Evolutionary conservation across 2,888 invertebrate genomes (phyloP).

Genomic region (Phania funesta): DNA sequence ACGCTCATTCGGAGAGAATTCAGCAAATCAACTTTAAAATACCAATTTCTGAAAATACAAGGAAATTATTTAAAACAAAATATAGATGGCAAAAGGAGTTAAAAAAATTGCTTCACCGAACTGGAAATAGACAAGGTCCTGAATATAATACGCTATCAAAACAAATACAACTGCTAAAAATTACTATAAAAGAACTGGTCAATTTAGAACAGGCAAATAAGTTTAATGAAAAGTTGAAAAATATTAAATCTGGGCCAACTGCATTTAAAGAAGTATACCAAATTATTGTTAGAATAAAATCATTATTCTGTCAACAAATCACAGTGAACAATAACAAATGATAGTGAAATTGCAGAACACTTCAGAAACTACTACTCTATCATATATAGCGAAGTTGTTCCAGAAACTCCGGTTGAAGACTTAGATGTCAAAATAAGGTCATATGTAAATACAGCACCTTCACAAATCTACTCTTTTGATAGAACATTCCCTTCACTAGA

Average conservation of each 20-base stretch:
- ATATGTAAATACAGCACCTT: background rate
- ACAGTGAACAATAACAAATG: background rate
- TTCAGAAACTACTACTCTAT: background rate
- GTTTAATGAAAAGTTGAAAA: background rate
- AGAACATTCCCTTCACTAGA: background rate
- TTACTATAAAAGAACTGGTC: background rate
- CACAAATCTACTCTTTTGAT: background rate
- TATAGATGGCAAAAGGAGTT: background rate
- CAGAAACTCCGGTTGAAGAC: background rate
- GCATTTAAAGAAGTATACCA: background rate
- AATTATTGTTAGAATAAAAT: background rate
- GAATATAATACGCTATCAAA: background rate
- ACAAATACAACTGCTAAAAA: background rate
- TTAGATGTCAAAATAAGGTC: background rate
- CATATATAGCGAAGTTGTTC: background rate
- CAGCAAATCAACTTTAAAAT: background rate
- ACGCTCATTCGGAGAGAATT: slow-evolving; percentile 5
- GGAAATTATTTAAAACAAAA: background rate
- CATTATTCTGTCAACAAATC: background rate
- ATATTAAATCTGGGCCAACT: slow-evolving; percentile 11
- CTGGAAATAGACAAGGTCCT: background rate
- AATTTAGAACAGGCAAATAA: background rate
- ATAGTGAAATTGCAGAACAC: background rate
- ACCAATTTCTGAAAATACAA: background rate
- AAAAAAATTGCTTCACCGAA: too few species aligned